These are phyloP conservation scores for Araneus ventricosus DNA, from an alignment of 1,140 invertebrate genomes.

Conservation along the genomic window DNA sequence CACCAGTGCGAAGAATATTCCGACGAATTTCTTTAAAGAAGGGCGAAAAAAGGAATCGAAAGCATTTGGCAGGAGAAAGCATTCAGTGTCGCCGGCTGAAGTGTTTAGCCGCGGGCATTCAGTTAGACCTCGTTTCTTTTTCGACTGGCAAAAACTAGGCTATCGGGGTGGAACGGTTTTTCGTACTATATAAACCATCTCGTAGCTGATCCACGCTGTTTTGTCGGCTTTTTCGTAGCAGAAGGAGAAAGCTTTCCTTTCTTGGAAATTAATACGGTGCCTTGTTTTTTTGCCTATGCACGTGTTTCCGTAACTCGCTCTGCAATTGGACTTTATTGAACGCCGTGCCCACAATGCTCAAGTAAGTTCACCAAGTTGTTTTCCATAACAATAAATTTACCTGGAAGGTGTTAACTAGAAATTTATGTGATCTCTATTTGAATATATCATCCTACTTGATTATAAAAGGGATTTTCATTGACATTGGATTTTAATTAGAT, in stretches of 20 bases:
- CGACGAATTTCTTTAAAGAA: neutral
- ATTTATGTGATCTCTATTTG: too few species aligned
- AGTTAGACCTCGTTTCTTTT: slow-evolving; percentile 35
- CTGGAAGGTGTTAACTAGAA: too few species aligned
- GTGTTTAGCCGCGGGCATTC: slow-evolving; percentile 49
- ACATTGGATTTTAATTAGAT: too few species aligned
- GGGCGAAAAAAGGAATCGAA: neutral
- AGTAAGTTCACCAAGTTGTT: neutral
- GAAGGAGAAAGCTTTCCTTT: neutral
- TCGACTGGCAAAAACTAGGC: slow-evolving; percentile 50
- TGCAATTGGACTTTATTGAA: neutral
- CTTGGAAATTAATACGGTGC: slow-evolving; percentile 19
- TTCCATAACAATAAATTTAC: neutral
- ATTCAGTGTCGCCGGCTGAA: slow-evolving; percentile 26
- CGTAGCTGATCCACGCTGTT: slow-evolving; percentile 33
- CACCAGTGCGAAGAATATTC: neutral
- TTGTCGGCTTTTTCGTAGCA: slow-evolving; percentile 51
- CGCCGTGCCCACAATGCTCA: slow-evolving; percentile 23
- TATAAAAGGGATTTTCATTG: too few species aligned
- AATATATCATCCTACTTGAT: too few species aligned
- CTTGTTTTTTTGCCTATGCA: slow-evolving; percentile 32
- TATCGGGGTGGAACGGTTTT: slow-evolving; percentile 50
- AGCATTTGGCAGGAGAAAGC: slow-evolving; percentile 14
- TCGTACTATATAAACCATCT: slow-evolving; percentile 56
- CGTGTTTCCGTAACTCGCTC: neutral